Evolutionary conservation across 37 sponge, comb jelly and placozoan species (phyloP).

Genomic region (Amphimedon queenslandica): DNA sequence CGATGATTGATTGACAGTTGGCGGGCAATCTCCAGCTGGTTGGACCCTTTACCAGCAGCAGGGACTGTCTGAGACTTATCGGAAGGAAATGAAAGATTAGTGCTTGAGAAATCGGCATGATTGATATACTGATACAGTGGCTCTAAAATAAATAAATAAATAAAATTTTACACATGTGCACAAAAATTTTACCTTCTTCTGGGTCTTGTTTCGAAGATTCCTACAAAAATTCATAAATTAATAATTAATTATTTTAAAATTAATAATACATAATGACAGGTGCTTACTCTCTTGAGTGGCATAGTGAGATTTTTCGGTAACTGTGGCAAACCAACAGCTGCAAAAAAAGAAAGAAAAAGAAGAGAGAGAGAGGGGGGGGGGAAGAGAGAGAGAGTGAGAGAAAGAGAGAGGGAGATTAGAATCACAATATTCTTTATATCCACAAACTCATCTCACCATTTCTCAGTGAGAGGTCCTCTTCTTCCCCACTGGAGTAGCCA

Average conservation of each 20-base stretch:
- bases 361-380: too few relatives aligned
- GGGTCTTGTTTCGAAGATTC: too few relatives aligned
- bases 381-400: too few relatives aligned
- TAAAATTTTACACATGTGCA: too few relatives aligned
- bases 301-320: not conserved
- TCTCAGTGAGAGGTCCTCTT: constrained; percentile 12
- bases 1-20: constrained; percentile 38
- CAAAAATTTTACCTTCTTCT: not conserved
- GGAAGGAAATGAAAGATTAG: not conserved
- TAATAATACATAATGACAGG: too few relatives aligned
- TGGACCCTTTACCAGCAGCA: not conserved
- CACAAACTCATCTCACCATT: too few relatives aligned
- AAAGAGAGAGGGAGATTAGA: too few relatives aligned
- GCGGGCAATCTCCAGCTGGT: constrained; percentile 38
- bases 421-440: too few relatives aligned
- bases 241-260: too few relatives aligned
- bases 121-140: constrained; percentile 77
- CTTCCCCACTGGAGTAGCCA: constrained; percentile 43
- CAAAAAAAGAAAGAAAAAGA: not conserved
- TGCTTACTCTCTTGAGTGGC: too few relatives aligned
- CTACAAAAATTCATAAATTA: too few relatives aligned
- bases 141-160: constrained; percentile 29
- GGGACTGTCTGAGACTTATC: not conserved
- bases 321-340: not conserved
- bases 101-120: constrained; percentile 52